Conservation (phyloP, 2,113 vertebrate species). For the Scortum barcoo region DNA sequence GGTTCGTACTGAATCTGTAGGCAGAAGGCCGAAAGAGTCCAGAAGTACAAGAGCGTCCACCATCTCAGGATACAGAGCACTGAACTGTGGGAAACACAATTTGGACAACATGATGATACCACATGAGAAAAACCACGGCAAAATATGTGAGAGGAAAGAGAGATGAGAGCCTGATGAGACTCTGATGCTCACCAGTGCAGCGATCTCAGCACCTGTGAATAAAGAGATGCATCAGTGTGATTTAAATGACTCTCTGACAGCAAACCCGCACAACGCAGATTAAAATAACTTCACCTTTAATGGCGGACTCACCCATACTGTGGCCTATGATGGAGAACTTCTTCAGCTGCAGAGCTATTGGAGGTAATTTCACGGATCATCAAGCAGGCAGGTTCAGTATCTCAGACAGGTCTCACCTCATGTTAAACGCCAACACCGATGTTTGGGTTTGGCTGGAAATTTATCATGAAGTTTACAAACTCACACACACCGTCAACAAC, state of each 20-base stretch:
- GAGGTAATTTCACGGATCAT: slow-evolving; percentile 52
- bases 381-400: slow-evolving; percentile 4
- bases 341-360: slow-evolving; percentile 87
- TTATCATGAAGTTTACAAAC: not conserved
- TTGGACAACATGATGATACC: not conserved
- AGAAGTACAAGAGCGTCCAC: slow-evolving; percentile 88
- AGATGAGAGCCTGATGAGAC: not conserved
- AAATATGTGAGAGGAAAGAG: not conserved
- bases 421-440: no score
- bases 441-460: not conserved
- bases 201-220: slow-evolving; percentile 82
- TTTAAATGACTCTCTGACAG: not conserved
- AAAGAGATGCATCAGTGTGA: not conserved
- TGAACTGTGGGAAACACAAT: slow-evolving; percentile 80
- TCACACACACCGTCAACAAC: slow-evolving; percentile 65
- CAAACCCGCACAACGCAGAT: not conserved
- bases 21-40: slow-evolving; percentile 83
- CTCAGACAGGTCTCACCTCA: not conserved
- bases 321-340: slow-evolving; percentile 87
- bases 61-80: slow-evolving; percentile 89
- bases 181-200: slow-evolving; percentile 69
- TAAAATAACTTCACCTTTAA: not conserved
- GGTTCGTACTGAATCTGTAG: slow-evolving; percentile 55
- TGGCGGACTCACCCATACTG: slow-evolving; percentile 89
- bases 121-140: no score